Conservation (phyloP, 2,888 invertebrate species). For the Meiosimyza platycephala region DNA sequence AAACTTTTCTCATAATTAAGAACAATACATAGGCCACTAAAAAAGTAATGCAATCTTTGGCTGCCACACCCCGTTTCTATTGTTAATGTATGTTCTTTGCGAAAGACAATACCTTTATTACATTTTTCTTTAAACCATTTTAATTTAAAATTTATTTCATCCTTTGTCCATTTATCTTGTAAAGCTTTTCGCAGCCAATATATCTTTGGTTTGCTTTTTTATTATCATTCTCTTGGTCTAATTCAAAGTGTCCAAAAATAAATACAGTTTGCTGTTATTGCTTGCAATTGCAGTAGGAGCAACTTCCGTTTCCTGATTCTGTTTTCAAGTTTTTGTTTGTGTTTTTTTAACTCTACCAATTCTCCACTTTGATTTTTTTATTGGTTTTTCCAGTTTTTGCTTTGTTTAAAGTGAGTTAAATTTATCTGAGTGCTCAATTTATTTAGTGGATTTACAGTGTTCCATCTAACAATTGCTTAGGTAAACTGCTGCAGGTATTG, state of each 20-base stretch:
- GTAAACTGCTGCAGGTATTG: constrained; percentile 15
- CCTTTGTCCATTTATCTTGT: neutral
- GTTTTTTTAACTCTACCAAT: neutral
- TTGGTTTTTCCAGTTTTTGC: neutral
- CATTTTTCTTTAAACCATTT: too few relatives aligned
- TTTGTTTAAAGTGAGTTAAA: constrained; percentile 8
- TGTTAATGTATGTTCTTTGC: too few relatives aligned
- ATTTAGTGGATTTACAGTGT: constrained; percentile 20
- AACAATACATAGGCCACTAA: too few relatives aligned
- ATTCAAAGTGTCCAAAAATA: constrained; percentile 31
- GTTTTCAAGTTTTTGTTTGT: constrained; percentile 2
- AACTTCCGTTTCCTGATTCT: constrained; percentile 26
- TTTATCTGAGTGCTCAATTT: constrained; percentile 30
- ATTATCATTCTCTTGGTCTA: neutral
- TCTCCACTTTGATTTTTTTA: neutral
- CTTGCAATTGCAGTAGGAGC: constrained; percentile 1
- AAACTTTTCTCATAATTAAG: too few relatives aligned
- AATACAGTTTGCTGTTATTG: constrained; percentile 21
- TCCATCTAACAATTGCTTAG: constrained; percentile 26
- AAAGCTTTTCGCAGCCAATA: neutral
- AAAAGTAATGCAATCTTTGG: too few relatives aligned
- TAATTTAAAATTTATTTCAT: neutral
- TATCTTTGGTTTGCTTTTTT: neutral
- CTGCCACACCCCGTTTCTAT: too few relatives aligned
- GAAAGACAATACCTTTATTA: too few relatives aligned